Evolutionary conservation across 2,113 vertebrate genomes (phyloP).

Genomic region (Equus quagga): DNA sequence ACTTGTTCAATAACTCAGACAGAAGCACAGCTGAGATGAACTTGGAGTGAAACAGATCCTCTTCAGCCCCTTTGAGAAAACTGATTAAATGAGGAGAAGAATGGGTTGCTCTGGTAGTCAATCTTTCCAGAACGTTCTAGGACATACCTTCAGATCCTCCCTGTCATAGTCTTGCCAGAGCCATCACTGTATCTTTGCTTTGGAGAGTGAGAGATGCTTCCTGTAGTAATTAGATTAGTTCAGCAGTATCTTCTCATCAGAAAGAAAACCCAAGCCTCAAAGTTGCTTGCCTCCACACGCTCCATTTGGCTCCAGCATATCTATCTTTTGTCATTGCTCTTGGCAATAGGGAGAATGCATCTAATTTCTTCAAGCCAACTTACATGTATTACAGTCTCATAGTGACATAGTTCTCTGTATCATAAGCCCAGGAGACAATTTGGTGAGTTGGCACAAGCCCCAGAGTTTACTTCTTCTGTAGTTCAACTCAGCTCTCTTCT

Average conservation of each 20-base stretch:
- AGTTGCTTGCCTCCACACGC: background rate
- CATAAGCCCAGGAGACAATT: constrained; percentile 26
- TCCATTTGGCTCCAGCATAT: background rate
- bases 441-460: background rate
- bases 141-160: background rate
- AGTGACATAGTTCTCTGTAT: constrained; percentile 43
- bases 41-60: background rate
- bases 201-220: background rate
- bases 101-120: background rate
- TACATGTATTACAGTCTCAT: background rate
- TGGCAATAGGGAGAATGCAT: background rate
- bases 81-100: background rate
- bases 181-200: background rate
- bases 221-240: background rate
- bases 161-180: background rate
- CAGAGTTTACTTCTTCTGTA: background rate
- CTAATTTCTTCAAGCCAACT: constrained; percentile 53
- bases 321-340: constrained; percentile 53
- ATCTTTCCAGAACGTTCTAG: background rate
- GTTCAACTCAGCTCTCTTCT: background rate
- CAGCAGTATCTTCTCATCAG: background rate
- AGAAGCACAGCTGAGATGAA: background rate
- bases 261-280: constrained; percentile 7
- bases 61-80: background rate
- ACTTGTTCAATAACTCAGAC: background rate